Evolutionary conservation across 2,797 vertebrate species (phyloP).

Genomic region (Ibycter americanus): DNA sequence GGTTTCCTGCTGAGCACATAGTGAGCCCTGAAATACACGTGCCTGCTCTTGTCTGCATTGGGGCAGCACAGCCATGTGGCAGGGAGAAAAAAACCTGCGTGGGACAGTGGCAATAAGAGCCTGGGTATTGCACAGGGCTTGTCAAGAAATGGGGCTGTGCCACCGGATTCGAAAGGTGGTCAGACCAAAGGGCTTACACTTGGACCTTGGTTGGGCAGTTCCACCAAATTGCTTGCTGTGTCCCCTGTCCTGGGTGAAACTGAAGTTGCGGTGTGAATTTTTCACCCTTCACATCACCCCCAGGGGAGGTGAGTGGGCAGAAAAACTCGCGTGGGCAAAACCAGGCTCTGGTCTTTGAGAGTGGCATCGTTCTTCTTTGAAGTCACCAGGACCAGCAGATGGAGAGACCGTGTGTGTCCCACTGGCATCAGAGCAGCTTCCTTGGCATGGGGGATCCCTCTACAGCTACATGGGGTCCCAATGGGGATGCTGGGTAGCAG

Average conservation of each 20-base stretch:
- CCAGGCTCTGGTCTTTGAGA: not conserved
- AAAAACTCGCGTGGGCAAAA: not conserved
- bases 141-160: not conserved
- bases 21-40: not conserved
- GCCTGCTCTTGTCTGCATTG: not conserved
- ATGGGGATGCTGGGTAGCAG: not conserved
- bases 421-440: not conserved
- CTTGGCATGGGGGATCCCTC: not conserved
- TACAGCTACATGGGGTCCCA: rapidly evolving
- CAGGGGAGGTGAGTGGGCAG: not conserved
- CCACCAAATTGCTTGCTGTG: not conserved
- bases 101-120: rapidly evolving
- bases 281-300: not conserved
- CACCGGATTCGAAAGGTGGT: not conserved
- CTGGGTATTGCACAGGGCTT: not conserved
- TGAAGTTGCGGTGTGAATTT: not conserved
- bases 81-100: not conserved
- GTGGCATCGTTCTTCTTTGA: not conserved
- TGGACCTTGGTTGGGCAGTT: not conserved
- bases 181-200: not conserved
- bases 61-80: not conserved
- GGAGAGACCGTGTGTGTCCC: not conserved
- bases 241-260: not conserved
- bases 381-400: not conserved
- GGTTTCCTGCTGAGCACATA: not conserved